Evolutionary conservation across 2,113 vertebrate genomes (phyloP).

Genomic region (Diadophis punctatus): DNA sequence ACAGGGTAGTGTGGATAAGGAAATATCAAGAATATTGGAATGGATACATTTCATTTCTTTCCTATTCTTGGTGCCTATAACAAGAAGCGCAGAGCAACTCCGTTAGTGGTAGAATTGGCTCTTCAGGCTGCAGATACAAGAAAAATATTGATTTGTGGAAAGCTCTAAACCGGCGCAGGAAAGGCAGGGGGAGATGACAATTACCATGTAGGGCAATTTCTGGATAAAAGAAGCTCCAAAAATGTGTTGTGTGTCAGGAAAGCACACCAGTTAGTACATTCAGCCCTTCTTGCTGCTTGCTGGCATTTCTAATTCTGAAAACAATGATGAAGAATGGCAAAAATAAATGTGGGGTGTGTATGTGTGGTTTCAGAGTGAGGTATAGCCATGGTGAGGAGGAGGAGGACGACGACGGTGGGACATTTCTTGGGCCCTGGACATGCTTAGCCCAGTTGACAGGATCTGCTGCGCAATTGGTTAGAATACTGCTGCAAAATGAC

Average conservation of each 20-base stretch:
- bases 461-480: not conserved
- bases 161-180: not conserved
- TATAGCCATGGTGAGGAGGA: not conserved
- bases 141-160: not conserved
- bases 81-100: not conserved
- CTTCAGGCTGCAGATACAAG: not conserved
- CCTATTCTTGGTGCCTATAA: not conserved
- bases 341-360: not conserved
- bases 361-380: not conserved
- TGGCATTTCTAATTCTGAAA: not conserved
- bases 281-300: not conserved
- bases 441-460: no score
- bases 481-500: not conserved
- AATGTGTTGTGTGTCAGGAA: not conserved
- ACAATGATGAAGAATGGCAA: not conserved
- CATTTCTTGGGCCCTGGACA: not conserved
- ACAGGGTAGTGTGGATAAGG: not conserved
- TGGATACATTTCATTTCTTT: not conserved
- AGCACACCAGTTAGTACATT: not conserved
- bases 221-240: not conserved
- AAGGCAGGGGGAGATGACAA: not conserved
- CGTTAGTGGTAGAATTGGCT: not conserved
- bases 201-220: not conserved
- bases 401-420: rapidly evolving
- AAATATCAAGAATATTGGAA: not conserved